Evolutionary conservation across 2,113 vertebrate species (phyloP).

Genomic region (Malurus cyaneus): DNA sequence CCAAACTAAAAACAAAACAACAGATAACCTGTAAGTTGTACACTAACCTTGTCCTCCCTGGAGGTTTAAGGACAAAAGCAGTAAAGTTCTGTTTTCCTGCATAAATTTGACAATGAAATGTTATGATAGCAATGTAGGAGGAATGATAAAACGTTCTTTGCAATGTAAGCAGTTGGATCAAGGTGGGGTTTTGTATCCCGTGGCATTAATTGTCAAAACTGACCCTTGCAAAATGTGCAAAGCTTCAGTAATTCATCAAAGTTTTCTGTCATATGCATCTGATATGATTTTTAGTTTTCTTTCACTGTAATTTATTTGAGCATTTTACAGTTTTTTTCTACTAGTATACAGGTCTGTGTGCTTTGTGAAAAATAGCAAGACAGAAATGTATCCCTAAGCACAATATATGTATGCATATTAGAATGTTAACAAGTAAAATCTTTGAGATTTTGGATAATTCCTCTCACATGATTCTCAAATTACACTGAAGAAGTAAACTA

Average conservation of each 20-base stretch:
- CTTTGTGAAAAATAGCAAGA: background rate
- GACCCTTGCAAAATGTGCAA: background rate
- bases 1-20: background rate
- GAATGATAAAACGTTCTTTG: background rate
- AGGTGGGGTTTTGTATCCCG: background rate
- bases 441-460: background rate
- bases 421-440: background rate
- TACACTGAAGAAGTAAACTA: background rate
- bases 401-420: background rate
- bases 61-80: background rate
- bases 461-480: background rate
- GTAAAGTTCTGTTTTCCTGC: background rate
- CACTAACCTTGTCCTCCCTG: background rate
- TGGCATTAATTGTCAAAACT: background rate
- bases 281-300: rapidly evolving
- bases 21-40: background rate
- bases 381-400: background rate
- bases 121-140: background rate
- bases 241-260: background rate
- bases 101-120: background rate
- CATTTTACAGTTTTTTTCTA: background rate
- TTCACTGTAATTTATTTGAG: background rate
- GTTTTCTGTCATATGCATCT: background rate
- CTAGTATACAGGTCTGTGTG: background rate
- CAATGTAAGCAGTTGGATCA: background rate